Evolutionary conservation across 2,888 invertebrate species (phyloP), one percentile per base, ranked within the genome.

Genomic region (Deilephila porcellus): DNA sequence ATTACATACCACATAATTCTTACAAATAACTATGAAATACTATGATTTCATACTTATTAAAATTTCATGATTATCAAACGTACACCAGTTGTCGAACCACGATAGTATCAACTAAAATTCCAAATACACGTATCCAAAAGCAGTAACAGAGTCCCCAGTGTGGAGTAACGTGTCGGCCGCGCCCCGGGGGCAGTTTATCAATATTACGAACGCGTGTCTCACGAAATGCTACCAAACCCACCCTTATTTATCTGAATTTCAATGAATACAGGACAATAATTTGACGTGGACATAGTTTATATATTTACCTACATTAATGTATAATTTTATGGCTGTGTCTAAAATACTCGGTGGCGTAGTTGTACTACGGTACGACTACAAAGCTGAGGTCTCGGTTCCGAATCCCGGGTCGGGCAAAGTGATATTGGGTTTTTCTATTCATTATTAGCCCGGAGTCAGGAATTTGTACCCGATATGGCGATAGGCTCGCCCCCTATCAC

Each of bases 161-260:
- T 52, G 29, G 53, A 52, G 37, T 32, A 8, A 59, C 32, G 56
- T 37, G 67, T 19, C 52, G 8, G 20, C 74, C 76, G 74, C 91
- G 56, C 88, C 92, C 70, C 77, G 88, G 89, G 93, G 81, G 77
- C 91, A 79, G 86, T 94, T 93, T 89, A 90, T 94, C 93, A 92
- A 93, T 90, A 93, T 94, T 94, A 95, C 85, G 80, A 79, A 81
- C 81, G 83, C 85, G 88, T 85, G 87, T 82, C 82, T 85, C 90
- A 91, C 90, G 88, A 81, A 85, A 85, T 81, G 79, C 73, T 76
- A 77, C 79, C 81, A 76, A 79, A 78, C 79, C 45, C 60, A 45
- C 32, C 34, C 53, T 71, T 71, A 56, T 70, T 70, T 70, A 34
- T 73, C 64, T 52, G 45, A 52, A 56, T 56, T 67, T 67, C 67